Base-by-base conservation (phyloP, 2,113 vertebrate genomes). In the Bombycilla garrulus region DNA sequence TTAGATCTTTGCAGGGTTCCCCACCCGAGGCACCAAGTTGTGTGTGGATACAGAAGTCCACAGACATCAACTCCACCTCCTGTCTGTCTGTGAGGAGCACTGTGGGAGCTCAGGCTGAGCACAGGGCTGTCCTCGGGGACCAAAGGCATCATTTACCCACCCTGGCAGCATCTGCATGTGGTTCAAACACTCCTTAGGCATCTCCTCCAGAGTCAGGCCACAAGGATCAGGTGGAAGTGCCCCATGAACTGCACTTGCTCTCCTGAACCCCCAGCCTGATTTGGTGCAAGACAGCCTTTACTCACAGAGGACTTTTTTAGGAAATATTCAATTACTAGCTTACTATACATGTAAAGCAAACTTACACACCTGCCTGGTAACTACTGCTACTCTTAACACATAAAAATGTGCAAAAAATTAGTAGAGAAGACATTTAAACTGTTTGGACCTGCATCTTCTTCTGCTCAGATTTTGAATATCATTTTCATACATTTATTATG, bases 401-500 rank as follows among this genome's bases (percentile, higher is more conserved):
- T 28, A 71, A 90, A 93, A 91, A 94, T 21, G 69, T 15, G 18
- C n/a, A 81, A 45, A 45, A 78, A 73, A 86, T 57, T 56, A 38
- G 51, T 64, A 61, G 69, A 83, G 72, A 90, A 92, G 69, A 76
- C 77, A 80, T 35, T 90, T 81, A 88, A 88, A 84, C 16, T 35
- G 69, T 76, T 83, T 84, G 65, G 80, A 88, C 53, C 48, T 67
- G 56, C n/a, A 64, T 74, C 67, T 86, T 71, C 86, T 94, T 64
- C 90, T 92, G 80, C 45, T 94, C 57, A 79, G 76, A 76, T 71
- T 83, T 60, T 88, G 71, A 96, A 96, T 93, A 93, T 71, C 5
- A 86, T 96, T 96, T 97, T 90, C 64, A 79, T 93, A 86, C 76
- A 88, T 81, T 90, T 93, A 96, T 95, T 93, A 93, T 26, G 50